Conservation (phyloP, 2,888 invertebrate species). For the Tuta absoluta region DNA sequence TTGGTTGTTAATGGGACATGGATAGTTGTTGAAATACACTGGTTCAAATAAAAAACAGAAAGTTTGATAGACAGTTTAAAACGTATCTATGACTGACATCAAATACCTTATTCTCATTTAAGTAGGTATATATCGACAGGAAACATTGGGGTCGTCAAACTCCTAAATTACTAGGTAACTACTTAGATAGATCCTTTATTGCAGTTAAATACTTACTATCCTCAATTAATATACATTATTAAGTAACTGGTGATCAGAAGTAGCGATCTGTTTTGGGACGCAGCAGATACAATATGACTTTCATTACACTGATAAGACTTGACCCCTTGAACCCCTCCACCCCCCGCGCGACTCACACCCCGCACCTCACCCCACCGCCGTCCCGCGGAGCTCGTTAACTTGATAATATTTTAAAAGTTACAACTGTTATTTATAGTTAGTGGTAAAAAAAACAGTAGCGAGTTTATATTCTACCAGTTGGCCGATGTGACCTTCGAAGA, state of each 20-base stretch:
- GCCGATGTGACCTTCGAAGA: background rate
- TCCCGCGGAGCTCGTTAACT: background rate
- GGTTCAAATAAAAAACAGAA: too few relatives aligned
- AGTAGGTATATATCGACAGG: too few relatives aligned
- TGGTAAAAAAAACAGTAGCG: background rate
- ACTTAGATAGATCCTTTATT: too few relatives aligned
- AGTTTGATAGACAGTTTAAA: too few relatives aligned
- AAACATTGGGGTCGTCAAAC: too few relatives aligned
- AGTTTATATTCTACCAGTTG: background rate
- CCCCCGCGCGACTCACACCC: conserved; percentile 20
- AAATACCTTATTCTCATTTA: too few relatives aligned
- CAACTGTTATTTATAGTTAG: conserved; percentile 11
- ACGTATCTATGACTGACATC: too few relatives aligned
- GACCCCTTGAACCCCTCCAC: conserved; percentile 39
- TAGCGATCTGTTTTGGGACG: conserved; percentile 15
- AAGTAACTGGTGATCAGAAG: background rate
- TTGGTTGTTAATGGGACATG: too few relatives aligned
- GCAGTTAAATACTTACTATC: too few relatives aligned
- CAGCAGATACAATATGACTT: conserved; percentile 21
- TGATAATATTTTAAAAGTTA: conserved; percentile 8
- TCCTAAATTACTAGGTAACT: too few relatives aligned
- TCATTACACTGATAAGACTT: conserved; percentile 51
- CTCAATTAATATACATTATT: too few relatives aligned
- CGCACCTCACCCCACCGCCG: background rate
- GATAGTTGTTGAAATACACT: too few relatives aligned